Conservation (phyloP, 2,113 vertebrate species). For the Pelvicachromis taeniatus region DNA sequence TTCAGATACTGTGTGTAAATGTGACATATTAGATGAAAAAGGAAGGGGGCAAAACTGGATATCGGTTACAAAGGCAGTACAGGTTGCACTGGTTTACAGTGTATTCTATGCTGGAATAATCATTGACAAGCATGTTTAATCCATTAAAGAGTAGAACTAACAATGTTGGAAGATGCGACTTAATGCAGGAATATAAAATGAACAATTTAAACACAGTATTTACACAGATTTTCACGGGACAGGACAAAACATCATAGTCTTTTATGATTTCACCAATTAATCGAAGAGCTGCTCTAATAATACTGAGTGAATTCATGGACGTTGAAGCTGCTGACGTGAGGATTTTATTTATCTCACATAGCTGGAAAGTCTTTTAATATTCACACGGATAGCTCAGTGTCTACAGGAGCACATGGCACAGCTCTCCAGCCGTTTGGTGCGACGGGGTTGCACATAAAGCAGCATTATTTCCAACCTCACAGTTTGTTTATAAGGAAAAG, state of each 20-base stretch:
- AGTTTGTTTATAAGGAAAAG: conserved; percentile 41
- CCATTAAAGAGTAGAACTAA: background rate
- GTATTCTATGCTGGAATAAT: conserved; percentile 28
- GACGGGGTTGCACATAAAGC: background rate
- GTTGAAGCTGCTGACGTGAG: background rate
- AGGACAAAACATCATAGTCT: background rate
- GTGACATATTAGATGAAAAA: conserved; percentile 24
- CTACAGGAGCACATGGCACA: background rate
- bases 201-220: conserved; percentile 10
- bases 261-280: background rate
- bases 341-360: background rate
- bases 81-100: conserved; percentile 33
- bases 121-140: background rate
- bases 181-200: background rate
- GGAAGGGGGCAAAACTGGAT: background rate
- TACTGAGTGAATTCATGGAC: conserved; percentile 37
- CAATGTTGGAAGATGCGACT: background rate
- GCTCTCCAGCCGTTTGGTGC: conserved; percentile 13
- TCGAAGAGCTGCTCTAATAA: conserved; percentile 42
- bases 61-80: conserved; percentile 36
- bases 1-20: conserved; percentile 1
- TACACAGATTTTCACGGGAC: conserved; percentile 10
- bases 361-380: background rate
- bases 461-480: background rate
- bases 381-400: background rate